Evolutionary conservation across 2,113 vertebrate species (phyloP), one percentile per base, ranked within the genome.

Genomic region (rat (Rattus norvegicus)): DNA sequence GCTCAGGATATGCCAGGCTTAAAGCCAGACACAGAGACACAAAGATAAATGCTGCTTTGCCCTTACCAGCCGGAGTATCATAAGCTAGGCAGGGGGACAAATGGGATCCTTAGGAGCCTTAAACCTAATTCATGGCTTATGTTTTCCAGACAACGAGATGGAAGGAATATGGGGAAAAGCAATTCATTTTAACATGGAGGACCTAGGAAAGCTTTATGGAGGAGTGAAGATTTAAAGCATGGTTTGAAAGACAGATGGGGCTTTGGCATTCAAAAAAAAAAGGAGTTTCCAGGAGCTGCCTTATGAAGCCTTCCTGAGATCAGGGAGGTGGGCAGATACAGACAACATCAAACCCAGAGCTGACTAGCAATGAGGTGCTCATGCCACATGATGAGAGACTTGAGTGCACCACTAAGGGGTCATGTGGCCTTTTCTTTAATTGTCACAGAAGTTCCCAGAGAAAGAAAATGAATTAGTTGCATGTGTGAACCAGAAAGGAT

Each of bases 81-180:
- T 92, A 80, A 72, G 93, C 49, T 52, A 94, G 91, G 93, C 90
- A 20, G 3, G 7, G 17, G 80, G 88, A 97, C 59, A 95, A 83
- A 93, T 86, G 80, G 91, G 88, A 73, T 94, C 63, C 87, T 91
- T 92, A 77, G 94, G 88, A 81, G 39, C 49, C 88, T 93, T 90
- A 92, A 94, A 92, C 17, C 47, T 96, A 96, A 94, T 88, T 94
- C 75, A 97, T 92, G 59, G 84, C 63, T 47, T 88, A n/a, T 63
- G 80, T 90, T 94, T 93, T 70, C 61, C 33, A 67, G 8, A 76
- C 76, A 65, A 14, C 2, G 86, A 76, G 81, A 77, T 7, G 3
- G 72, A 39, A 43, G 70, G 54, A 94, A 88, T 26, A 80, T 43
- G 49, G 56, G 39, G 61, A 39, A 76, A 77, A 54, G 49, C 75